Evolutionary conservation across 2,888 invertebrate genomes (phyloP).

Genomic region (Ichneumon xanthorius): DNA sequence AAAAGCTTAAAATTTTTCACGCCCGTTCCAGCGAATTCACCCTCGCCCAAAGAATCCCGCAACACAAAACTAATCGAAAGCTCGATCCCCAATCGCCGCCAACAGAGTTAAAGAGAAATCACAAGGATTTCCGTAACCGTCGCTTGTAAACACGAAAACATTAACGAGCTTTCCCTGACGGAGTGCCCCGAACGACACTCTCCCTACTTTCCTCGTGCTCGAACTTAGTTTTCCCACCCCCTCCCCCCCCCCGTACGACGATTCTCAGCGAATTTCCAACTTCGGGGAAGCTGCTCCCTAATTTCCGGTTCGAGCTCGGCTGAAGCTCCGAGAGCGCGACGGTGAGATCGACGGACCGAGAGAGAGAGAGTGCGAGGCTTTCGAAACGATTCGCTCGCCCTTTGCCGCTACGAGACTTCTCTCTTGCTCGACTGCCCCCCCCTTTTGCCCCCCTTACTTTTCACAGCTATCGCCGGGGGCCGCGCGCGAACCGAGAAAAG

Average conservation of each 20-base stretch:
- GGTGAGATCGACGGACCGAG: not conserved
- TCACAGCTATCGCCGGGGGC: conserved; percentile 16
- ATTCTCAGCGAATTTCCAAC: conserved; percentile 59
- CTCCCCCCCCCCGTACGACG: conserved; percentile 33
- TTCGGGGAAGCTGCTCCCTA: conserved; percentile 61
- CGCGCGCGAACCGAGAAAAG: conserved; percentile 55
- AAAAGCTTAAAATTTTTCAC: too few species aligned
- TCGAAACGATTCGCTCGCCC: conserved; percentile 21
- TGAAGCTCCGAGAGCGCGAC: conserved; percentile 20
- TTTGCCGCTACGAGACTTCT: conserved; percentile 9
- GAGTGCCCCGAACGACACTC: conserved; percentile 38
- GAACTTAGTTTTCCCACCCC: conserved; percentile 28
- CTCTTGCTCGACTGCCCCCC: conserved; percentile 23
- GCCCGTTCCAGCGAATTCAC: too few species aligned
- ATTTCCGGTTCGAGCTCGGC: conserved; percentile 52
- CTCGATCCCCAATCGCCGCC: not conserved
- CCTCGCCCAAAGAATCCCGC: too few species aligned
- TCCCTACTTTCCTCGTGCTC: conserved; percentile 32
- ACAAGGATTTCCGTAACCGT: conserved; percentile 40
- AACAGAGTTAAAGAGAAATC: not conserved
- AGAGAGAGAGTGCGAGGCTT: not conserved
- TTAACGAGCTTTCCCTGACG: conserved; percentile 55
- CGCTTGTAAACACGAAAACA: conserved; percentile 51
- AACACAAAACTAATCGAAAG: conserved; percentile 43
- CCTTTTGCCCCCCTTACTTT: not conserved